Evolutionary conservation across 2,113 vertebrate genomes (phyloP).

Genomic region (Atractosteus spatula): DNA sequence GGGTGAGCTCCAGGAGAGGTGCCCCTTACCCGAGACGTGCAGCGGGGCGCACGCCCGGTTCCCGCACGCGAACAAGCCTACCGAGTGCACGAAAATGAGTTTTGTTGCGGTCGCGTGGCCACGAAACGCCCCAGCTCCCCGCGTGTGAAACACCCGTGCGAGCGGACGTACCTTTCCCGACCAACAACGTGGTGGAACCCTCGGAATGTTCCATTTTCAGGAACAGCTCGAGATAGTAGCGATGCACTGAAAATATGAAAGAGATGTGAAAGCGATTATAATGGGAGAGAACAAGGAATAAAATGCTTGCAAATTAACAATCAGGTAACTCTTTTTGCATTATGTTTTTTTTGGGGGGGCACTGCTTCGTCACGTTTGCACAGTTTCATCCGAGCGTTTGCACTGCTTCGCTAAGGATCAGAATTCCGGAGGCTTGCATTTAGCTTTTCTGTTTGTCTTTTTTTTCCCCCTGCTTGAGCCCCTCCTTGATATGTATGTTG

Average conservation of each 20-base stretch:
- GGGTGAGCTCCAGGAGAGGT: conserved; percentile 50
- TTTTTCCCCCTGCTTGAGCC: conserved; percentile 53
- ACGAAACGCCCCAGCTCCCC: not conserved
- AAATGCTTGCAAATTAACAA: conserved; percentile 67
- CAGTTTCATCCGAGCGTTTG: conserved; percentile 9
- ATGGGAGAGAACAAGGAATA: conserved; percentile 49
- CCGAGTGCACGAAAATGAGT: not conserved
- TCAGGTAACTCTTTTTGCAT: conserved; percentile 60
- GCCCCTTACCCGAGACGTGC: conserved; percentile 34
- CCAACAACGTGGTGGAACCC: conserved; percentile 62
- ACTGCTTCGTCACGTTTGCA: conserved; percentile 19
- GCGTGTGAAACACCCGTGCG: not conserved
- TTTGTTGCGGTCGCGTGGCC: not conserved
- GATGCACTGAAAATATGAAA: conserved; percentile 57
- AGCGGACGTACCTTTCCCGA: conserved; percentile 44
- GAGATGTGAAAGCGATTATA: conserved; percentile 62
- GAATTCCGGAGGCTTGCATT: conserved; percentile 16
- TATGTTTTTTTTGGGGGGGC: conserved; percentile 14
- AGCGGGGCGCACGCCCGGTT: conserved; percentile 14
- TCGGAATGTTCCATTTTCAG: conserved; percentile 67
- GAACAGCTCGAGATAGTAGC: conserved; percentile 63
- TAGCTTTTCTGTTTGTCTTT: conserved; percentile 41
- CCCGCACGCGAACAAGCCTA: too few species aligned
- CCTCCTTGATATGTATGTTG: conserved; percentile 72
- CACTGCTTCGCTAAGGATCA: conserved; percentile 32